A percentile compares a stretch with the other conserved stretches of the same genome.
These are phyloP conservation scores for Callyntrura sp. DNA, from an alignment of 2,888 invertebrate species.

Conservation along the genomic window DNA sequence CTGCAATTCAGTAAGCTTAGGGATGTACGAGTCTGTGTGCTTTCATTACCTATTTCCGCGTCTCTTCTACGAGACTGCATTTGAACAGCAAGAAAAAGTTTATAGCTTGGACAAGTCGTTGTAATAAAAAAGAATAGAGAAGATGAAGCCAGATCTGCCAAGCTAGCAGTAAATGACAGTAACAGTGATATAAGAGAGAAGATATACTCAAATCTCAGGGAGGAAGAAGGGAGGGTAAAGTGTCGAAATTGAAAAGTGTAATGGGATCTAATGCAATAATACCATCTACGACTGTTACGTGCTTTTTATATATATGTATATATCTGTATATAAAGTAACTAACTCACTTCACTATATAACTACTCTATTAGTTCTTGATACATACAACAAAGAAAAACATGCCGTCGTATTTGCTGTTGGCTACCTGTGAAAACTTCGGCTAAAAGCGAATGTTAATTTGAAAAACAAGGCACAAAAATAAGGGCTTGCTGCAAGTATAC, in stretches of 20 bases:
- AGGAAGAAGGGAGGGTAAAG: slow-evolving; percentile 1
- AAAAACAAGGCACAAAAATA: slow-evolving; percentile 15
- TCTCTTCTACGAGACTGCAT: slow-evolving; percentile 15
- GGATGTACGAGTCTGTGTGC: neutral
- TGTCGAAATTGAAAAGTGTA: slow-evolving; percentile 61
- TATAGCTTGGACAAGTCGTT: slow-evolving; percentile 63
- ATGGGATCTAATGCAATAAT: slow-evolving; percentile 52
- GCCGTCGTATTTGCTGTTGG: neutral
- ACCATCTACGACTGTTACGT: slow-evolving; percentile 2
- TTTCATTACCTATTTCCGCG: neutral
- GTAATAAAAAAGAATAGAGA: slow-evolving; percentile 48
- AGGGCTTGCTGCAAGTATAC: neutral
- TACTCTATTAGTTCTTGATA: neutral
- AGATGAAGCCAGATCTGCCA: neutral
- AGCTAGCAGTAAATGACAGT: neutral
- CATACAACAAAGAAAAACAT: too few species aligned
- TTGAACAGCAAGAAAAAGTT: slow-evolving; percentile 29
- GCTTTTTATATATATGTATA: too few species aligned
- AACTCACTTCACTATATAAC: too few species aligned
- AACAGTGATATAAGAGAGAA: neutral
- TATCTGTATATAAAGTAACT: too few species aligned
- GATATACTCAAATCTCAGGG: slow-evolving; percentile 31
- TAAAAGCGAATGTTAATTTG: neutral
- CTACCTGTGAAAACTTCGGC: neutral
- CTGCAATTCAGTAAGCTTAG: slow-evolving; percentile 64